Conservation (phyloP, 2,888 invertebrate genomes). For the Seira ritae region DNA sequence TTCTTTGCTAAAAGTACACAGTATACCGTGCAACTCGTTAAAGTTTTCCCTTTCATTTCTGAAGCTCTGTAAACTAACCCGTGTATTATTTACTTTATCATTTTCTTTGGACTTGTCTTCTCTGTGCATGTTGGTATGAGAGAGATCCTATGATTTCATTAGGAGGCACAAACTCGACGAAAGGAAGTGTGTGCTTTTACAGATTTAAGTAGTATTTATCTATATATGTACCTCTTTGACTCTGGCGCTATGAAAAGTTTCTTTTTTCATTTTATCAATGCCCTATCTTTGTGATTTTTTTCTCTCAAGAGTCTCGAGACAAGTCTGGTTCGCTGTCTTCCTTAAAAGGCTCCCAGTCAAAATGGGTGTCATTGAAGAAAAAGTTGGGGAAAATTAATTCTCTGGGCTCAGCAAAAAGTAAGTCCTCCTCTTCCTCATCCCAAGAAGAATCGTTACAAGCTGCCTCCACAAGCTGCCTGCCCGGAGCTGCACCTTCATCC, state of each 20-base stretch:
- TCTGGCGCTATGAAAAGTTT: neutral
- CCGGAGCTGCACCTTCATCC: conserved; percentile 5
- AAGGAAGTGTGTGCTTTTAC: too few relatives aligned
- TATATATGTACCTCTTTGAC: neutral
- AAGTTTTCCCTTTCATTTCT: conserved; percentile 10
- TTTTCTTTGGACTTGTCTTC: conserved; percentile 2
- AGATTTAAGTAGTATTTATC: neutral
- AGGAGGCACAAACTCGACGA: too few relatives aligned
- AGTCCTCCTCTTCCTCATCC: conserved; percentile 43
- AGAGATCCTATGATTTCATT: too few relatives aligned
- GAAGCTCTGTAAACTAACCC: conserved; percentile 11
- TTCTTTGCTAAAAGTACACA: neutral
- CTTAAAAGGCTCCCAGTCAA: conserved; percentile 71
- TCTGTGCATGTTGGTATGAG: neutral
- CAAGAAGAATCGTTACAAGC: conserved; percentile 25
- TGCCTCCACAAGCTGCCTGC: conserved; percentile 9
- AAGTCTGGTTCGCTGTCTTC: conserved; percentile 72
- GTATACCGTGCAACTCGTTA: neutral
- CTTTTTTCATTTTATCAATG: conserved; percentile 6
- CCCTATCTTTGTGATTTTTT: conserved; percentile 18
- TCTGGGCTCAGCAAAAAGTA: conserved; percentile 48
- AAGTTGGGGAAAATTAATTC: conserved; percentile 70
- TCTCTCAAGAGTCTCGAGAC: conserved; percentile 66
- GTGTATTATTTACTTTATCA: conserved; percentile 12
- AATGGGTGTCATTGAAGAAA: conserved; percentile 72